Base-by-base conservation (phyloP, 1,140 invertebrate species). In the Helicoverpa armigera region DNA sequence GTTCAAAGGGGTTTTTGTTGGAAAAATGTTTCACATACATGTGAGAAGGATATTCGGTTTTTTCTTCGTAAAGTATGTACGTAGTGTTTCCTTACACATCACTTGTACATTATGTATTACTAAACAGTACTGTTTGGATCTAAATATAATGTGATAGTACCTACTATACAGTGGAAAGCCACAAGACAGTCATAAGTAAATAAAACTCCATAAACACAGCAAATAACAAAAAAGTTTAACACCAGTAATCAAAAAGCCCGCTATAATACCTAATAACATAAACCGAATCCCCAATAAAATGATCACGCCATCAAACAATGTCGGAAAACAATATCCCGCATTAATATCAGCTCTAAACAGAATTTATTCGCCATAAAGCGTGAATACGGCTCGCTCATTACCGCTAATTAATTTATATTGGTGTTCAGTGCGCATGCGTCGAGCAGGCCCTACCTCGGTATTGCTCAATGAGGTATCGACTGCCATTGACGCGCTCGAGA, bases 331-430 rank as follows among this genome's bases (percentile, higher is more conserved):
- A 70, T 70, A 23, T 53, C 13, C 48, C 67, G 29, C 67, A 70
- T 70, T 53, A 70, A 70, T 70, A 70, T 11, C 18, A 23, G 48
- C 9, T 31, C 67, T 70, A 54, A 70, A 70, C 50, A 29, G 48
- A 53, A 51, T 70, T 70, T 70, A 53, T 53, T 70, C 67, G 48
- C 67, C 67, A 70, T 70, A 53, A 70, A 53, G 18, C 50, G 63
- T 23, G 67, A 70, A 70, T 70, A 53, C 29, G 67, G 67, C 48
- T 50, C 50, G 67, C 67, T 70, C 67, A 70, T 70, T 70, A 70
- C 12, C 18, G 67, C 50, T 70, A 70, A 70, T 70, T 70, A 70
- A 70, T 70, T 70, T 70, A 70, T 70, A 70, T 70, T 29, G 65
- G 3, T 18, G 18, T 0, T 5, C 48, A 5, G 11, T 12, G 67